Conservation (phyloP, 2,888 invertebrate species). For the Ophion obscuratus region DNA sequence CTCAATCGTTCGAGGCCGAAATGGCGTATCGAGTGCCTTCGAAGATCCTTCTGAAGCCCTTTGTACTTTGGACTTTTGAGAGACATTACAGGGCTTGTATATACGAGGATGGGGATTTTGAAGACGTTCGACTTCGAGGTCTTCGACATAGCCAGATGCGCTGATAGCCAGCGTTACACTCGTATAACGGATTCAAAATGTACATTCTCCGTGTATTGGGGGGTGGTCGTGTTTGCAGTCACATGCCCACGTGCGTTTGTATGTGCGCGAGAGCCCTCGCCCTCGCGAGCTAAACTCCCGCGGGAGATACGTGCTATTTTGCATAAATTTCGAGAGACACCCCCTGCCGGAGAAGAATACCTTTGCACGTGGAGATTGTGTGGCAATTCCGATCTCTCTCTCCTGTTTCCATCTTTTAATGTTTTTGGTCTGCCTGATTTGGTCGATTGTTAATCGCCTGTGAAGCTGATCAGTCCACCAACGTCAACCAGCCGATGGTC, state of each 20-base stretch:
- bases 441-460: neutral
- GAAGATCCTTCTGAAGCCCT: conserved; percentile 8
- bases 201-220: neutral
- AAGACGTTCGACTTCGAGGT: neutral
- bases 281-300: conserved; percentile 76
- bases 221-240: neutral
- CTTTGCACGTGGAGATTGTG: conserved; percentile 77
- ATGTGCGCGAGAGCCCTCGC: conserved; percentile 75
- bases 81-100: too few relatives aligned
- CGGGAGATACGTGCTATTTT: conserved; percentile 83
- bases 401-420: conserved; percentile 17
- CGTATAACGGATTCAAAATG: neutral
- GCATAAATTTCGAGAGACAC: conserved; percentile 82
- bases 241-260: conserved; percentile 77
- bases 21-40: conserved; percentile 23
- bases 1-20: neutral
- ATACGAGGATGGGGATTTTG: neutral
- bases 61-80: neutral
- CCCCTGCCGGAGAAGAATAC: conserved; percentile 77
- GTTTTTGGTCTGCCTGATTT: neutral
- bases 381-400: conserved; percentile 71
- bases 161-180: neutral
- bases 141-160: conserved; percentile 7
- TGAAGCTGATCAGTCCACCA: too few relatives aligned
- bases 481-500: too few relatives aligned